Conservation (phyloP, 2,797 vertebrate species). For the Diglossa cyanea region DNA sequence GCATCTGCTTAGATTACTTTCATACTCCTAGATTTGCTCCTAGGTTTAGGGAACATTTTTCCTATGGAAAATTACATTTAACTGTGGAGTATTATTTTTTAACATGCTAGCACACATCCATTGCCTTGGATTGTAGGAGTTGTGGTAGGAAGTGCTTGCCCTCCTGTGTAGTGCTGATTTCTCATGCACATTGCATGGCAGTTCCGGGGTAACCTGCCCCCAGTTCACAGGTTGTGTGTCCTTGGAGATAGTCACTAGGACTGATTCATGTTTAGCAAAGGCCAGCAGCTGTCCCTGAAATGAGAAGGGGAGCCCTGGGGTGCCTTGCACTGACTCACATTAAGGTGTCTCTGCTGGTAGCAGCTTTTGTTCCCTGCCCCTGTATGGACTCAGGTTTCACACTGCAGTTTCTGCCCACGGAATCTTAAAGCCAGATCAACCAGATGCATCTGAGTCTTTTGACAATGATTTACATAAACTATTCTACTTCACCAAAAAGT, state of each 20-base stretch:
- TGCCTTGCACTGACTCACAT: neutral
- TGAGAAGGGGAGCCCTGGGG: neutral
- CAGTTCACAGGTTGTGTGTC: neutral
- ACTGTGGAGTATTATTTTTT: constrained; percentile 41
- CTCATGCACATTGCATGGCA: constrained; percentile 58
- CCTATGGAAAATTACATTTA: constrained; percentile 67
- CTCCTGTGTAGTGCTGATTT: neutral
- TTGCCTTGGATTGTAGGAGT: neutral
- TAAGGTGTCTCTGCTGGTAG: neutral
- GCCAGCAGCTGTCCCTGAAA: neutral
- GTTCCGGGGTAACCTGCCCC: neutral
- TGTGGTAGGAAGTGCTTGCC: constrained; percentile 42
- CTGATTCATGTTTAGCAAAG: neutral
- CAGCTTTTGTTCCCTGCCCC: neutral
- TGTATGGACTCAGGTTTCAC: neutral
- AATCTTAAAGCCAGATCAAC: neutral
- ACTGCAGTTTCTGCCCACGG: neutral
- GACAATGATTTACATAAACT: neutral
- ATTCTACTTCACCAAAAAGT: neutral
- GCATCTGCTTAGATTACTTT: constrained; percentile 8
- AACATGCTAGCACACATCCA: neutral
- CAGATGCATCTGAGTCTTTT: neutral
- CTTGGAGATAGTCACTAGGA: neutral
- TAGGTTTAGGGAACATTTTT: constrained; percentile 60
- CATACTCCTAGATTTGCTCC: constrained; percentile 40